Conservation (phyloP, 1,140 invertebrate genomes). For the Zaprionus capensis region DNA sequence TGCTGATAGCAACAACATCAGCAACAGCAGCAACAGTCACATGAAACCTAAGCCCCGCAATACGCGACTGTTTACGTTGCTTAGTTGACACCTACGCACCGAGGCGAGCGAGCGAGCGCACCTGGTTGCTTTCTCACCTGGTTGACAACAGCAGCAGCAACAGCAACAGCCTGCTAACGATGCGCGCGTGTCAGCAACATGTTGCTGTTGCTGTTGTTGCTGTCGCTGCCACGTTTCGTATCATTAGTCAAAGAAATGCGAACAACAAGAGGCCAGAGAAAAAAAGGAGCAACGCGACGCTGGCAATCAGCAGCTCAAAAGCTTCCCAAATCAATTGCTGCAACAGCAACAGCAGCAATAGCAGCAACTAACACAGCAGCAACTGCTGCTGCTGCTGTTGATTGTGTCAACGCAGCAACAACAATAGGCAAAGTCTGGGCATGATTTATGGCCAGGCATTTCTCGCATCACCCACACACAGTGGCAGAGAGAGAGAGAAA, state of each 20-base stretch:
- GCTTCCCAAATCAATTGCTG: slow-evolving; percentile 70
- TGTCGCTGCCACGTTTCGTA: slow-evolving; percentile 62
- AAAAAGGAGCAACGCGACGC: slow-evolving; percentile 49
- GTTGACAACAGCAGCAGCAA: slow-evolving; percentile 22
- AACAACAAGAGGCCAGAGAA: slow-evolving; percentile 27
- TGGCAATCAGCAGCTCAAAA: slow-evolving; percentile 75
- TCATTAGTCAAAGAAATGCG: slow-evolving; percentile 77
- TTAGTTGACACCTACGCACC: slow-evolving; percentile 54
- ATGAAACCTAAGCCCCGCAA: slow-evolving; percentile 27
- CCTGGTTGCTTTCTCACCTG: slow-evolving; percentile 30
- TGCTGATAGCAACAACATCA: slow-evolving; percentile 35
- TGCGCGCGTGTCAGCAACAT: slow-evolving; percentile 78
- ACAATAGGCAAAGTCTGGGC: slow-evolving; percentile 72
- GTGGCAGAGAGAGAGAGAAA: neutral
- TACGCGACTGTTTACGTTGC: slow-evolving; percentile 31
- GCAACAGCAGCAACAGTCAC: slow-evolving; percentile 21
- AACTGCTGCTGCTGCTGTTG: slow-evolving; percentile 54
- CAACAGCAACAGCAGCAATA: slow-evolving; percentile 45
- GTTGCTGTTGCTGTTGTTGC: slow-evolving; percentile 37
- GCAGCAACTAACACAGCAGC: slow-evolving; percentile 16
- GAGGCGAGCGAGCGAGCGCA: slow-evolving; percentile 26
- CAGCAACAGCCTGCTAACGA: slow-evolving; percentile 64
- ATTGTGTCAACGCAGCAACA: slow-evolving; percentile 58
- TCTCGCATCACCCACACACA: slow-evolving; percentile 68
- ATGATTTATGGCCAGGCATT: slow-evolving; percentile 78